Conservation (phyloP, 1,140 invertebrate species). For the Bradysia coprophila region DNA sequence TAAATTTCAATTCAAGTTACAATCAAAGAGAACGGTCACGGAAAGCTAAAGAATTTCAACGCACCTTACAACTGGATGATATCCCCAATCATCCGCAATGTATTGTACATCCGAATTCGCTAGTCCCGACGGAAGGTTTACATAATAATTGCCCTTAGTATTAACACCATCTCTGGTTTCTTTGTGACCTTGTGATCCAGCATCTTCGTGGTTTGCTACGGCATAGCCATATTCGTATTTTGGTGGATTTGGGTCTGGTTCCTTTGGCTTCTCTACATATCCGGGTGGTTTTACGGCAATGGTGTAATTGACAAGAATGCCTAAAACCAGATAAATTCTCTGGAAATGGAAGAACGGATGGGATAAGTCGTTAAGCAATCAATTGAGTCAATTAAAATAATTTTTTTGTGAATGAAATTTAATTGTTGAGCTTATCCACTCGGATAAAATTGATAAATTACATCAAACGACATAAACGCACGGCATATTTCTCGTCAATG, state of each 20-base stretch:
- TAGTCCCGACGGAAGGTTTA: constrained; percentile 23
- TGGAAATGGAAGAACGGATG: not conserved
- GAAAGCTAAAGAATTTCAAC: constrained; percentile 16
- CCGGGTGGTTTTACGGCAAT: constrained; percentile 8
- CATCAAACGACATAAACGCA: no score
- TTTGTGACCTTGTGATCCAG: constrained; percentile 31
- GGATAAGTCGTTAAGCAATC: no score
- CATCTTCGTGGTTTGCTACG: constrained; percentile 23
- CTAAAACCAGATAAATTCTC: not conserved
- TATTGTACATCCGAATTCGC: constrained; percentile 32
- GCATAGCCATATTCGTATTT: constrained; percentile 31
- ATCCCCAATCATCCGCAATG: constrained; percentile 37
- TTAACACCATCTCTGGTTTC: constrained; percentile 30
- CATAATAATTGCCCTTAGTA: constrained; percentile 29
- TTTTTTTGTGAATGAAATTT: no score
- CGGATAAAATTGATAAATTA: no score
- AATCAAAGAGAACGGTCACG: constrained; percentile 6
- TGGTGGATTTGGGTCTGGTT: constrained; percentile 16
- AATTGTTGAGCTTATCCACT: no score
- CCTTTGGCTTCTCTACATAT: constrained; percentile 11
- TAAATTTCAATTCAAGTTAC: not conserved
- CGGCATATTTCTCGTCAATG: no score
- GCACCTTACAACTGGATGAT: constrained; percentile 39
- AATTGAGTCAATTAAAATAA: no score
- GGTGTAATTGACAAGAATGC: not conserved